Evolutionary conservation across 2,113 vertebrate genomes (phyloP), one percentile per base, ranked within the genome.

Genomic region (Sporophila hypoxantha): DNA sequence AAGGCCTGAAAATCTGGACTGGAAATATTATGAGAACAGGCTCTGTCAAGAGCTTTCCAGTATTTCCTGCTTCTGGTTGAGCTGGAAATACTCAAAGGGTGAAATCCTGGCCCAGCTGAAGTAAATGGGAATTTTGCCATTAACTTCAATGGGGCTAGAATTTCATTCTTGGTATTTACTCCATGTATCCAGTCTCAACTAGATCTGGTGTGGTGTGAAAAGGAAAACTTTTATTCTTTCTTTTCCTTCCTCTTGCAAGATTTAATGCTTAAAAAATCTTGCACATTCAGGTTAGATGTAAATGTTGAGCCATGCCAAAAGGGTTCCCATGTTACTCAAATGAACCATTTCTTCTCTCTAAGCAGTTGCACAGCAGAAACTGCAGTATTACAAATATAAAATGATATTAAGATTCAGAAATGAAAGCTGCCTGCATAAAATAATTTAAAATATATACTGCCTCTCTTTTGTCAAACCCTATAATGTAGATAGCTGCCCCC

Each of bases 61-160:
- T 95, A 85, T 94, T 94, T 96, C 91, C 91, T 95, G 84, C 92
- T 95, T 94, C 94, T 95, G 91, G 89, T 92, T 93, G 88, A 87
- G 89, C 89, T 93, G 90, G 85, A 85, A 94, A 91, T 89, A 91
- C 87, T 91, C 93, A 92, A 85, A 95, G 76, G 88, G 79, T 87
- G 68, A 91, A 93, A 86, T 92, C 21, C 66, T 89, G 93, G 82
- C 79, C 73, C 73, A 80, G 85, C 29, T 95, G 85, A 94, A 95
- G 82, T 85, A 85, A 89, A 57, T 2, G 69, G 92, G 93, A 95
- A 89, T 89, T 87, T 81, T 89, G 91, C 91, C 93, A 92, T 91
- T 81, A 81, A 94, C 92, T 90, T 95, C 92, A 95, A 87, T 95
- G 62, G 73, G 69, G 82, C 50, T 94, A 93, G 85, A 92, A 89